These are phyloP conservation scores for Pseudochirops corinnae DNA, from an alignment of 2,797 vertebrate species.

Conservation along the genomic window DNA sequence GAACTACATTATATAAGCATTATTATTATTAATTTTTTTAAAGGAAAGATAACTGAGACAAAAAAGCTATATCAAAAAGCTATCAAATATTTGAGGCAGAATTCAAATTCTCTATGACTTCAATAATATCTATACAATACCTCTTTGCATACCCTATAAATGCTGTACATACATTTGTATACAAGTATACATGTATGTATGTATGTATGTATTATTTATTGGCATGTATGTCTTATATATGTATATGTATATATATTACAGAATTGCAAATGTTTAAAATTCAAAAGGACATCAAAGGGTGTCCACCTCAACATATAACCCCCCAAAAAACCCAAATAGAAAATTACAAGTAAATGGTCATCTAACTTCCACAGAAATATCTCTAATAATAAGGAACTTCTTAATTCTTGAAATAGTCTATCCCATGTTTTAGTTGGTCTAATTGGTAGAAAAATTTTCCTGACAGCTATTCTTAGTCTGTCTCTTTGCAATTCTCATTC, in stretches of 20 bases:
- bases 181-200: too few relatives aligned
- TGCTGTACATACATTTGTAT: too few relatives aligned
- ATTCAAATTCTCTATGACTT: not conserved
- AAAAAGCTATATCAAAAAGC: not conserved
- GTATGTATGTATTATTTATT: too few relatives aligned
- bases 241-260: not conserved
- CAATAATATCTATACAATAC: not conserved
- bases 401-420: not conserved
- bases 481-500: not conserved
- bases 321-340: not conserved
- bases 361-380: not conserved
- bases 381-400: not conserved
- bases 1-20: not conserved
- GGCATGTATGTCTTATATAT: too few relatives aligned
- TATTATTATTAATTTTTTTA: not conserved
- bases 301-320: not conserved
- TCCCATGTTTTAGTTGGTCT: not conserved
- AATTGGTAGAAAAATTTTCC: not conserved
- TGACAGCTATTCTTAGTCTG: not conserved
- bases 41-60: not conserved
- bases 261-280: not conserved
- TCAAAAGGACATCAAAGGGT: not conserved
- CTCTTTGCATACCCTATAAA: not conserved
- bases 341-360: not conserved
- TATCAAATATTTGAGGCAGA: not conserved